Evolutionary conservation across 2,888 invertebrate species (phyloP), one percentile per base, ranked within the genome.

Genomic region (Trachelus iudaicus): DNA sequence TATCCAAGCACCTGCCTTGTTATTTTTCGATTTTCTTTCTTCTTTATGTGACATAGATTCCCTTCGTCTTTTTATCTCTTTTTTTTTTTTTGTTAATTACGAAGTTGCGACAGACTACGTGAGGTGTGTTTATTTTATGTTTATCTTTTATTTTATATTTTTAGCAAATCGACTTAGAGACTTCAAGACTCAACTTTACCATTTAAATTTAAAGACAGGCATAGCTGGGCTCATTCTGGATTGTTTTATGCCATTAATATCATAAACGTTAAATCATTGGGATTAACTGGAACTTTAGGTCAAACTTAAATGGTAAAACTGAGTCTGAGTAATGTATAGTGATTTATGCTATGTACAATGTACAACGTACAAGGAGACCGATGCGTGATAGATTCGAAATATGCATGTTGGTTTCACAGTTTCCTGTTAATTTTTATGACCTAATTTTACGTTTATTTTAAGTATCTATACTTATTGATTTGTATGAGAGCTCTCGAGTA

Each of bases 401-500:
- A 82, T 80, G 80, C 81, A 82, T 83, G 81, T 83, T 80, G 79
- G 78, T 77, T 80, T 80, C 81, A 85, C 83, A 83, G 83, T 87
- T 84, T 87, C 85, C 86, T 89, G 89, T 89, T 89, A 87, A 85
- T 85, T 86, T 85, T 82, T 87, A 86, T 81, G 84, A 85, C 83
- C 82, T 82, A 81, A 84, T 80, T 85, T 80, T 87, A 87, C 85
- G 83, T 83, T 82, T 82, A 82, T 84, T 85, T 86, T 86, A 86
- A 88, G 86, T 85, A 87, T 83, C 86, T 87, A 87, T 88, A 89
- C 86, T 87, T 88, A 87, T 89, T 87, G 85, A 85, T 88, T 87
- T 87, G 86, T 85, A 86, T 81, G 82, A 86, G 83, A 84, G 86
- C 89, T 23, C 23, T 84, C 81, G 81, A 79, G 77, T 85, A 85